These are phyloP conservation scores for Dynastes grantii DNA, from an alignment of 2,888 invertebrate genomes.

Conservation along the genomic window DNA sequence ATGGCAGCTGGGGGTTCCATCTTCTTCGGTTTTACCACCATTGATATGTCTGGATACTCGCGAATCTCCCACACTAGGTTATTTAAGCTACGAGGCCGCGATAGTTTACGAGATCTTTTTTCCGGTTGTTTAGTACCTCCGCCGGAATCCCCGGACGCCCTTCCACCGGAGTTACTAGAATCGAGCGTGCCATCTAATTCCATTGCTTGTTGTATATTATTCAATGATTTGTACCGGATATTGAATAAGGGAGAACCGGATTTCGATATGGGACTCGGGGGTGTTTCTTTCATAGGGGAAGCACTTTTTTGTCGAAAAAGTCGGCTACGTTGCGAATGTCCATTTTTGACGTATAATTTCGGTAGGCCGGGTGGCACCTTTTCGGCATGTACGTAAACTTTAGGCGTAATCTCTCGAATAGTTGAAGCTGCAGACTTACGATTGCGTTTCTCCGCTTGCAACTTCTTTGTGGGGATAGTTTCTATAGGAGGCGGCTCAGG, in stretches of 20 bases:
- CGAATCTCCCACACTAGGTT: constrained; percentile 87
- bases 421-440: constrained; percentile 77
- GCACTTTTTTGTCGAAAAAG: constrained; percentile 82
- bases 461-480: constrained; percentile 90
- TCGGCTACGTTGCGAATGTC: constrained; percentile 77
- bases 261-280: constrained; percentile 79
- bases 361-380: constrained; percentile 77
- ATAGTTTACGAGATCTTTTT: constrained; percentile 85
- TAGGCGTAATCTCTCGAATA: constrained; percentile 71
- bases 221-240: constrained; percentile 81
- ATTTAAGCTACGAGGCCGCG: constrained; percentile 88
- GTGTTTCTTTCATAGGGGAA: constrained; percentile 81
- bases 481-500: constrained; percentile 94
- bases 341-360: constrained; percentile 87
- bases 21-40: constrained; percentile 66
- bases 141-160: constrained; percentile 87
- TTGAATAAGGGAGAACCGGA: constrained; percentile 85
- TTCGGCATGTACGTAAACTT: constrained; percentile 73
- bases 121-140: constrained; percentile 86
- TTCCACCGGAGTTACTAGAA: constrained; percentile 90
- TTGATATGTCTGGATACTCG: constrained; percentile 67
- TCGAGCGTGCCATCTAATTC: constrained; percentile 85
- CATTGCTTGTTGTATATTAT: constrained; percentile 83
- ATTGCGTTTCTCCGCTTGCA: constrained; percentile 82
- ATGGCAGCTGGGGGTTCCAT: constrained; percentile 68